These are phyloP conservation scores for Acyrthosiphon pisum DNA, from an alignment of 1,140 invertebrate species.

Conservation along the genomic window DNA sequence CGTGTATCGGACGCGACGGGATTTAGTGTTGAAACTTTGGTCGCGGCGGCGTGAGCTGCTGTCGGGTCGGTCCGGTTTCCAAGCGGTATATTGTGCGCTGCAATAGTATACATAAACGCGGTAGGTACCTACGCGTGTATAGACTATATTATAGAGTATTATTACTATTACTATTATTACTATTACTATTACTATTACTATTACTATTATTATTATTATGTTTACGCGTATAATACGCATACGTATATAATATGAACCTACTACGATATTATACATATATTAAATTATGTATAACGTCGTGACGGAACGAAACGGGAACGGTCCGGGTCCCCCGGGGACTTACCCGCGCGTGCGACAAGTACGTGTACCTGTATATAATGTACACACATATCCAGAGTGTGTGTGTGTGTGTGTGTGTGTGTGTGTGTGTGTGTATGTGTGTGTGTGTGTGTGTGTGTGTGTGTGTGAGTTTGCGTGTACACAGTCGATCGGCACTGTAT, in stretches of 20 bases:
- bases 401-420: too few relatives aligned
- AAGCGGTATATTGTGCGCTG: neutral
- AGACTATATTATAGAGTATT: neutral
- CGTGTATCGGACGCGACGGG: neutral
- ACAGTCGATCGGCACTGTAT: neutral
- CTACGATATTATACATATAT: neutral
- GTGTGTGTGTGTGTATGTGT: too few relatives aligned
- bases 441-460: too few relatives aligned
- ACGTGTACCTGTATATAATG: neutral
- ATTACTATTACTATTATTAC: neutral
- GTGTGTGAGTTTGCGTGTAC: neutral
- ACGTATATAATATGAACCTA: neutral
- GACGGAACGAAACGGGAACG: constrained; percentile 4
- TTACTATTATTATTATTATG: neutral
- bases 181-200: too few relatives aligned
- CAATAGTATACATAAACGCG: neutral
- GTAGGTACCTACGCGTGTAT: neutral
- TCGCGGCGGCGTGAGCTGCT: neutral
- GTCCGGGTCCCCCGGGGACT: neutral
- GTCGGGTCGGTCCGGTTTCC: neutral
- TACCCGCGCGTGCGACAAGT: neutral
- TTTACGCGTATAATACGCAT: neutral
- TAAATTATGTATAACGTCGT: neutral
- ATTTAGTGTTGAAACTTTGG: neutral
- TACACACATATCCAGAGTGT: neutral